Conservation (phyloP, 2,113 vertebrate species). For the Pseudolaguvia tuberculata region DNA sequence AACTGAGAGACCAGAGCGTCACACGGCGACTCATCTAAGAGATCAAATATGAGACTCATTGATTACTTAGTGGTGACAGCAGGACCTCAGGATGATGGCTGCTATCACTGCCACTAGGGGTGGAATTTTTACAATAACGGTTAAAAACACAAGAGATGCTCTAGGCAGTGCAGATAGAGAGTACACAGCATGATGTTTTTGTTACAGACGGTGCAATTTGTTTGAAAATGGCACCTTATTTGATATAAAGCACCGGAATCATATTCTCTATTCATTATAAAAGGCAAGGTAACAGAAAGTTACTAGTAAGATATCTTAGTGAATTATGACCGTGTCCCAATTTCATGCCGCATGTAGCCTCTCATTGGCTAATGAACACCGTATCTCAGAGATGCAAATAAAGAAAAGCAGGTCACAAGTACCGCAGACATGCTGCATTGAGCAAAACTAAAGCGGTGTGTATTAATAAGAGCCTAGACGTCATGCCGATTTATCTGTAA, state of each 20-base stretch:
- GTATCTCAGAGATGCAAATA: constrained; percentile 16
- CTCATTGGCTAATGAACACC: constrained; percentile 29
- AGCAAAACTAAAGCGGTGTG: not conserved
- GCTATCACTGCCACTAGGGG: not conserved
- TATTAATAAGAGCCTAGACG: constrained; percentile 8
- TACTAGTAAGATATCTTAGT: constrained; percentile 16
- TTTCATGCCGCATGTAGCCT: constrained; percentile 43
- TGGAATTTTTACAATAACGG: constrained; percentile 8
- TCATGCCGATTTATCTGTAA: constrained; percentile 1
- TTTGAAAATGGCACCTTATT: not conserved
- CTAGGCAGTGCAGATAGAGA: not conserved
- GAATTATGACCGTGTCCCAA: constrained; percentile 47
- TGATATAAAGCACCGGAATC: constrained; percentile 1
- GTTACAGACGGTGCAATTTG: not conserved
- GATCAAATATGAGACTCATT: not conserved
- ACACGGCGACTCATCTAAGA: too few relatives aligned
- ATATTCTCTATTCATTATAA: not conserved
- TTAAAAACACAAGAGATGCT: not conserved
- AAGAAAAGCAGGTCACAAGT: constrained; percentile 32
- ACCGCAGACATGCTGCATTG: not conserved
- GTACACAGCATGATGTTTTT: constrained; percentile 3
- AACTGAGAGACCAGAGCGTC: too few relatives aligned
- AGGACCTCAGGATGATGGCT: constrained; percentile 20
- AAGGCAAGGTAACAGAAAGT: not conserved
- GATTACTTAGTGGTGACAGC: constrained; percentile 36